Evolutionary conservation across 2,888 invertebrate genomes (phyloP).

Genomic region (Monopis laevigella): DNA sequence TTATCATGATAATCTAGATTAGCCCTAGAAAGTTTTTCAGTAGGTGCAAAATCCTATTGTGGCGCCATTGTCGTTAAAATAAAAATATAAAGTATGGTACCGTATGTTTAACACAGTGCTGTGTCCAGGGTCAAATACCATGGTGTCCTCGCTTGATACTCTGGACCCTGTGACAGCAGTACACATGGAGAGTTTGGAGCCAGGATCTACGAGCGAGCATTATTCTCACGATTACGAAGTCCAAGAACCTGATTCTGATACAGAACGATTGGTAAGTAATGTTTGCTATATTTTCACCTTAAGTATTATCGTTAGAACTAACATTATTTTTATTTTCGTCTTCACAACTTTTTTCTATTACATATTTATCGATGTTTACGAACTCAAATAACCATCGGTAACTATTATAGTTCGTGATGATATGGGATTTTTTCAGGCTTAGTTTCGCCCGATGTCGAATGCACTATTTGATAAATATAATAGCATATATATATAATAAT

Average conservation of each 20-base stretch:
- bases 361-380: too few relatives aligned
- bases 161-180: slow-evolving; percentile 68
- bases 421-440: too few relatives aligned
- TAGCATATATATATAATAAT: too few relatives aligned
- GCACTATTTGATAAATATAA: too few relatives aligned
- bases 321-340: background rate
- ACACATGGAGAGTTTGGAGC: slow-evolving; percentile 57
- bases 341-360: too few relatives aligned
- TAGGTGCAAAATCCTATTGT: background rate
- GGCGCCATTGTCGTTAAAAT: too few relatives aligned
- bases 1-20: too few relatives aligned
- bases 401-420: too few relatives aligned
- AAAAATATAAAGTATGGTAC: background rate
- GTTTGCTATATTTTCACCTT: background rate
- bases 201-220: slow-evolving; percentile 55
- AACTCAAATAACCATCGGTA: too few relatives aligned
- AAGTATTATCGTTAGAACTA: background rate
- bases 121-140: slow-evolving; percentile 79
- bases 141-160: slow-evolving; percentile 81
- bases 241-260: slow-evolving; percentile 59
- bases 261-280: slow-evolving; percentile 51
- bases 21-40: too few relatives aligned
- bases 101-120: slow-evolving; percentile 50
- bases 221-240: slow-evolving; percentile 54
- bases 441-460: too few relatives aligned